phyloP scores from a whole-genome alignment of 2,113 vertebrate species.

The Ranitomeya variabilis region DNA sequence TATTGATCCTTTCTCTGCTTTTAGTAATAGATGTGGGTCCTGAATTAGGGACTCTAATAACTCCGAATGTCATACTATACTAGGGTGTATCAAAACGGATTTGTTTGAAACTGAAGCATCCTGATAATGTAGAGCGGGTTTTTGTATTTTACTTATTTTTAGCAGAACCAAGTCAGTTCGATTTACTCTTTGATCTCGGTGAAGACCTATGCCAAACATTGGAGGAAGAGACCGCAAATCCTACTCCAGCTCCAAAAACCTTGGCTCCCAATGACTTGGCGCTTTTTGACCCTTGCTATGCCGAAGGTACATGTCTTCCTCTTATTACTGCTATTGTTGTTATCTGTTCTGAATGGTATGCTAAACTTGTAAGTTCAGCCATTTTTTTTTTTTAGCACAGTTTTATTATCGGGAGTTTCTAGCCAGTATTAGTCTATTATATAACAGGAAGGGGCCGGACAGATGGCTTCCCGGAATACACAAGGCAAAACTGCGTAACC shows the following conservation, averaged over 20 bases:
- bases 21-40: no score
- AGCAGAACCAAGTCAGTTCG: slow-evolving; percentile 60
- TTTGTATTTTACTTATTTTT: neutral
- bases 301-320: slow-evolving; percentile 71
- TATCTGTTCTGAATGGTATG: neutral
- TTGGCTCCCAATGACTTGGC: slow-evolving; percentile 82
- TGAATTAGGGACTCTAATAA: no score
- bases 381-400: neutral
- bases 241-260: slow-evolving; percentile 33
- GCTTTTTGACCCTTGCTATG: slow-evolving; percentile 86
- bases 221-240: slow-evolving; percentile 35
- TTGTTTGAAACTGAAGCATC: no score
- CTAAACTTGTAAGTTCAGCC: neutral
- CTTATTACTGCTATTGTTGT: neutral
- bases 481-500: no score
- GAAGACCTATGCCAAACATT: slow-evolving; percentile 52
- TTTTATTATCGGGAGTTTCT: no score
- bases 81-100: no score
- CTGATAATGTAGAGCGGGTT: slow-evolving; percentile 23
- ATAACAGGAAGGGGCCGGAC: no score
- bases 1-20: no score
- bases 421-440: no score
- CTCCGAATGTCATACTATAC: no score
- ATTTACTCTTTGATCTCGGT: slow-evolving; percentile 71
- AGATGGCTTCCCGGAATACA: no score